Evolutionary conservation across 2,113 vertebrate genomes (phyloP).

Genomic region (Larimichthys polyactis): DNA sequence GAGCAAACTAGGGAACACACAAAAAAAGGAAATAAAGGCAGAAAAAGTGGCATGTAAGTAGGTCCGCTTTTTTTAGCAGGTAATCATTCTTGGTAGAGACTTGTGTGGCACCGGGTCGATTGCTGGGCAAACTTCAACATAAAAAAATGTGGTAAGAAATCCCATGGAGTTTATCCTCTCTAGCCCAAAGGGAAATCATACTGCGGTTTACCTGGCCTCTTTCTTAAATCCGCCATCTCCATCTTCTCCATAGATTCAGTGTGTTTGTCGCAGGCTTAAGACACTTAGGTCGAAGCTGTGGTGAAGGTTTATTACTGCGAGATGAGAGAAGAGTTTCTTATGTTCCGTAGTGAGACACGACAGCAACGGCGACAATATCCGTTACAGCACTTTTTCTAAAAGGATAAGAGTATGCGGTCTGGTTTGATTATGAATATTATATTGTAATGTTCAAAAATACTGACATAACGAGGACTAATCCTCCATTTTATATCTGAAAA

Average conservation of each 20-base stretch:
- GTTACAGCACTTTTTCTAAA: background rate
- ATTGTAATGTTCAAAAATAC: background rate
- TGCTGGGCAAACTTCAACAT: slow-evolving; percentile 47
- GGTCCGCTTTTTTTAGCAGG: slow-evolving; percentile 62
- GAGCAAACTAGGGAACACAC: background rate
- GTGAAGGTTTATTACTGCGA: slow-evolving; percentile 16
- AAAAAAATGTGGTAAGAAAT: slow-evolving; percentile 34
- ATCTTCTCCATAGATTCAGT: slow-evolving; percentile 13
- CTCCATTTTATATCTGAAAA: background rate
- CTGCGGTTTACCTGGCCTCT: slow-evolving; percentile 51
- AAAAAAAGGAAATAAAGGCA: slow-evolving; percentile 26
- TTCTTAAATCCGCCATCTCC: slow-evolving; percentile 40
- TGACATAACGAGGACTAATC: slow-evolving; percentile 3
- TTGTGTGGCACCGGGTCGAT: slow-evolving; percentile 53
- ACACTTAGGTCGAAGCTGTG: background rate
- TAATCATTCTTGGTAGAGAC: slow-evolving; percentile 64
- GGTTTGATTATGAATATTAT: slow-evolving; percentile 12
- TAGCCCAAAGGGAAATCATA: slow-evolving; percentile 53
- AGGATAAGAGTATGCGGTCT: background rate
- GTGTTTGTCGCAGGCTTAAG: slow-evolving; percentile 1
- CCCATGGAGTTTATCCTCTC: slow-evolving; percentile 50
- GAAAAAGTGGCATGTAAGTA: slow-evolving; percentile 33
- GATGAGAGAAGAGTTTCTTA: slow-evolving; percentile 1
- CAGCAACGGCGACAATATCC: background rate
- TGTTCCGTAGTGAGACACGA: background rate